These are phyloP conservation scores for Andricus quercusramuli DNA, from an alignment of 2,888 invertebrate genomes.

Conservation along the genomic window DNA sequence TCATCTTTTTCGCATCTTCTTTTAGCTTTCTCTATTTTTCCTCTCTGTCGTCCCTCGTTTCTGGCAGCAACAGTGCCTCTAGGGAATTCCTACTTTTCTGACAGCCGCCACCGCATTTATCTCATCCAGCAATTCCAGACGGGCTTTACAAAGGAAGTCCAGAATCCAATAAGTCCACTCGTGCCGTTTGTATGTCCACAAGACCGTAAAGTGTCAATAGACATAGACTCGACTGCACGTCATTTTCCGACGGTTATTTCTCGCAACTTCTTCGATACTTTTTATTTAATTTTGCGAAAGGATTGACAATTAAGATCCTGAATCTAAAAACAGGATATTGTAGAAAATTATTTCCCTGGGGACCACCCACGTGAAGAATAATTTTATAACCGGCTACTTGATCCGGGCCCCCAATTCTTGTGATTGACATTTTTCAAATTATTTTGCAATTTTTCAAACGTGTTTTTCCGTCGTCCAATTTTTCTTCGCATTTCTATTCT, in stretches of 20 bases:
- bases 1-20: conserved; percentile 1
- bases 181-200: conserved; percentile 35
- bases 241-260: not conserved
- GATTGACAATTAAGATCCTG: no score
- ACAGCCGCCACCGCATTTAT: conserved; percentile 66
- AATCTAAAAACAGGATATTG: no score
- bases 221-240: not conserved
- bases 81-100: conserved; percentile 69
- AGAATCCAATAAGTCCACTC: conserved; percentile 69
- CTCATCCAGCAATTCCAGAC: conserved; percentile 65
- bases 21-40: conserved; percentile 44
- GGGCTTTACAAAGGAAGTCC: conserved; percentile 64
- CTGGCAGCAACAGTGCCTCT: conserved; percentile 56
- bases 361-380: no score
- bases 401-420: no score
- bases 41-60: conserved; percentile 44
- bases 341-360: no score
- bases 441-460: no score
- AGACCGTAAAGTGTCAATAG: conserved; percentile 50
- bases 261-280: not conserved
- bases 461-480: no score
- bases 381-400: no score
- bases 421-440: no score
- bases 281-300: not conserved
- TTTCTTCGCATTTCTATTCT: no score